phyloP scores from a whole-genome alignment of 2,113 vertebrate species.

The Actenoides lindsayi region DNA sequence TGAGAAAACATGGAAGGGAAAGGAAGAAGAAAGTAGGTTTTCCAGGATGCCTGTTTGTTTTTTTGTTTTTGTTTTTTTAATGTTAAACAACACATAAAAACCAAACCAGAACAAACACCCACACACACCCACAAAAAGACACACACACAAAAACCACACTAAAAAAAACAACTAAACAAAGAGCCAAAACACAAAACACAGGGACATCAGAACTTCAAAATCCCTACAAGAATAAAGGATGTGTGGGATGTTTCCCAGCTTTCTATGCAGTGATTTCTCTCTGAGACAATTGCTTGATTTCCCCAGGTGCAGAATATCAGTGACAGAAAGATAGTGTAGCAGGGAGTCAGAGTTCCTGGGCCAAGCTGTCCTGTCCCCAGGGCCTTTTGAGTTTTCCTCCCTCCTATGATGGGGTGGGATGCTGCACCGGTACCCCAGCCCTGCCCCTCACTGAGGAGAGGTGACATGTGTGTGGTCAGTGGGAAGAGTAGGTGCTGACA shows the following conservation, averaged over 20 bases:
- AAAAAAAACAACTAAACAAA: too few relatives aligned
- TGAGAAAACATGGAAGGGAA: background rate
- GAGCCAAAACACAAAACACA: background rate
- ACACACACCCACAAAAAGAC: too few relatives aligned
- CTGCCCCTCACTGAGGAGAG: background rate
- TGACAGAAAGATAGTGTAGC: background rate
- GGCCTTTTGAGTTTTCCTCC: background rate
- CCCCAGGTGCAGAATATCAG: background rate
- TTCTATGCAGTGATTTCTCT: background rate
- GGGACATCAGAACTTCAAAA: background rate
- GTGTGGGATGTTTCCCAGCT: background rate
- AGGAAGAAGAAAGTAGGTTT: background rate
- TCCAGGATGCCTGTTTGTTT: background rate
- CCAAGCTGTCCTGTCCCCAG: background rate
- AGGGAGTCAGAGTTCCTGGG: background rate
- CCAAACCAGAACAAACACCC: too few relatives aligned
- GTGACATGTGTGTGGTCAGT: background rate
- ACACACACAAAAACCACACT: too few relatives aligned
- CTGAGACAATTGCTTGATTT: background rate
- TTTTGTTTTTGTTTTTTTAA: background rate
- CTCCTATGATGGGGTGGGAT: accelerated
- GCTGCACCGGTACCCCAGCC: background rate
- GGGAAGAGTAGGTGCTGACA: background rate
- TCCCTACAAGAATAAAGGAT: background rate
- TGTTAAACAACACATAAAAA: background rate